Conservation (phyloP, 2,888 invertebrate species). For the Anoncus sp. region DNA sequence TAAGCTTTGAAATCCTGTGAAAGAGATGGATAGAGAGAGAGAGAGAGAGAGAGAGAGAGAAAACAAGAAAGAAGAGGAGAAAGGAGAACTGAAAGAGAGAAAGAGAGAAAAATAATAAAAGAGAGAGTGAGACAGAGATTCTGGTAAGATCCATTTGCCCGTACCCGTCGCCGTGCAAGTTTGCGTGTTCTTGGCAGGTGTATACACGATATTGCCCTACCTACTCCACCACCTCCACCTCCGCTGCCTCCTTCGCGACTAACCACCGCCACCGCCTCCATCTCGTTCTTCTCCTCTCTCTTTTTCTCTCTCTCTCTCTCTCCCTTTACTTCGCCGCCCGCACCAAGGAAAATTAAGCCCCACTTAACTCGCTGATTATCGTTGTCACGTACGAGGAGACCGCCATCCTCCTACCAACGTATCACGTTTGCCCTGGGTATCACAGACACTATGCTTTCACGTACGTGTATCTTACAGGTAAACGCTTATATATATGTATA, state of each 20-base stretch:
- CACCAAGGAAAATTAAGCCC: slow-evolving; percentile 80
- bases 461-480: not conserved
- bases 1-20: not conserved
- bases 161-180: slow-evolving; percentile 60
- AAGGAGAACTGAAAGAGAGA: slow-evolving; percentile 6
- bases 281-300: slow-evolving; percentile 45
- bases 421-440: slow-evolving; percentile 42
- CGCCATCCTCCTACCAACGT: slow-evolving; percentile 61
- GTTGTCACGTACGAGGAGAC: slow-evolving; percentile 79
- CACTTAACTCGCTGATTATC: slow-evolving; percentile 81
- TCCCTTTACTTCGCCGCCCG: slow-evolving; percentile 73
- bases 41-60: slow-evolving; percentile 35
- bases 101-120: not conserved
- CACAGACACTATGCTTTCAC: slow-evolving; percentile 33
- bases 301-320: slow-evolving; percentile 50
- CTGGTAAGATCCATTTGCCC: slow-evolving; percentile 66
- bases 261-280: slow-evolving; percentile 42
- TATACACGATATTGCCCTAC: slow-evolving; percentile 74
- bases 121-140: slow-evolving; percentile 19
- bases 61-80: slow-evolving; percentile 1
- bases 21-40: not conserved
- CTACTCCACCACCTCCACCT: slow-evolving; percentile 57
- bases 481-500: slow-evolving; percentile 10
- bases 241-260: slow-evolving; percentile 60
- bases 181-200: slow-evolving; percentile 80